Evolutionary conservation across 2,888 invertebrate genomes (phyloP), one percentile per base, ranked within the genome.

Genomic region (Luperina nickerlii): DNA sequence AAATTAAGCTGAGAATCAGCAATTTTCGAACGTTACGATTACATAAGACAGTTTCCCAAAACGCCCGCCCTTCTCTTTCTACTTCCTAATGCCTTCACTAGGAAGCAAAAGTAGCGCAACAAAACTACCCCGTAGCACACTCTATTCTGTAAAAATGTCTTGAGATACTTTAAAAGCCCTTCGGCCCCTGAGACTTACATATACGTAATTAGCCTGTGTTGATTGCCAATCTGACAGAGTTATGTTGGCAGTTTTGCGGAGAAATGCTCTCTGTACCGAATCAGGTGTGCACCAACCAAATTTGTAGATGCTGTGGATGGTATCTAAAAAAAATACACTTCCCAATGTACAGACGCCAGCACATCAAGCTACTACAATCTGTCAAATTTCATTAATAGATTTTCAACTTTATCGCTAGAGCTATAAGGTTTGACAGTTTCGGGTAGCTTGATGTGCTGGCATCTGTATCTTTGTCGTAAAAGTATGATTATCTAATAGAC

Each of bases 221-320:
- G 92, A 89, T 62, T 85, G 62, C 78, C 83, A 90, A 2, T 90
- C 88, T 0, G 86, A 74, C 4, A 94, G 84, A 11, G 92, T 87
- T 18, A 94, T 73, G 42, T 93, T 93, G 0, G 91, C 68, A 8
- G 87, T 85, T 81, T 90, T 92, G 8, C 86, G 88, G 5, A 94
- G 77, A 85, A 81, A 94, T n/a, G 80, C 82, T 6, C 48, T 78
- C 24, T 81, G 74, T 3, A 82, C 78, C 0, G 90, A 75, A 24
- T 92, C 92, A 13, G 89, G 80, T 2, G 90, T 88, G 72, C 96
- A 96, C 85, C 89, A 93, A 3, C 96, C 95, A 76, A 95, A 95
- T 85, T 95, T 95, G 79, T 93, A 95, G 4, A 91, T 87, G 67
- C 94, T 94, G 81, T 94, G 95, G 62, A 88, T 13, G 15, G 1